Conservation (phyloP, 2,113 vertebrate species). For the Pyxicephalus adspersus region DNA sequence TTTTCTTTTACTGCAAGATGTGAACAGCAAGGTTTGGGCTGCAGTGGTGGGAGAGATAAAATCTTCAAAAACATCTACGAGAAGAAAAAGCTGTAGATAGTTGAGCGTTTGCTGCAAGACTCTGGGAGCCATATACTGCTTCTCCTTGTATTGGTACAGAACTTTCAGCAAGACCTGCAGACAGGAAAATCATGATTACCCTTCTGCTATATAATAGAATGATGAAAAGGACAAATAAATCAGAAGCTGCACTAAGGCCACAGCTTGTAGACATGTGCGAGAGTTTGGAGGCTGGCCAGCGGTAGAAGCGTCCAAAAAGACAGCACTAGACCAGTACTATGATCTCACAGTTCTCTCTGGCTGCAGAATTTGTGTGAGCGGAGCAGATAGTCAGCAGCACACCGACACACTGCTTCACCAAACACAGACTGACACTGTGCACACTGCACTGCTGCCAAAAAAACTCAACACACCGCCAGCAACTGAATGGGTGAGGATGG, state of each 20-base stretch:
- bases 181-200: background rate
- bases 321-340: constrained; percentile 81
- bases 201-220: too few species aligned
- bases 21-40: constrained; percentile 95
- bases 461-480: too few species aligned
- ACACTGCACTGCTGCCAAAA: constrained; percentile 72
- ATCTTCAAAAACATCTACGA: constrained; percentile 95
- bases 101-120: constrained; percentile 97
- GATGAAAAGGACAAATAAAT: too few species aligned
- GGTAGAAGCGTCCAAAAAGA: constrained; percentile 64
- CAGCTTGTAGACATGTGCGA: constrained; percentile 62
- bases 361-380: constrained; percentile 70
- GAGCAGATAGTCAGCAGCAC: constrained; percentile 70
- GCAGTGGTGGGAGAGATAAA: constrained; percentile 98
- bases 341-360: constrained; percentile 74
- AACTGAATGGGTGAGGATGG: too few species aligned
- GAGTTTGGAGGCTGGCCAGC: constrained; percentile 76
- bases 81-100: constrained; percentile 72
- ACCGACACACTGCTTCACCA: constrained; percentile 67
- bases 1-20: constrained; percentile 98
- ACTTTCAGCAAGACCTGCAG: constrained; percentile 94
- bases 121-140: constrained; percentile 95
- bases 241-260: too few species aligned
- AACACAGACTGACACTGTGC: constrained; percentile 73
- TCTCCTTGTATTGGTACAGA: constrained; percentile 96